Conservation (phyloP, 2,113 vertebrate genomes). For the Ctenodactylus gundi region DNA sequence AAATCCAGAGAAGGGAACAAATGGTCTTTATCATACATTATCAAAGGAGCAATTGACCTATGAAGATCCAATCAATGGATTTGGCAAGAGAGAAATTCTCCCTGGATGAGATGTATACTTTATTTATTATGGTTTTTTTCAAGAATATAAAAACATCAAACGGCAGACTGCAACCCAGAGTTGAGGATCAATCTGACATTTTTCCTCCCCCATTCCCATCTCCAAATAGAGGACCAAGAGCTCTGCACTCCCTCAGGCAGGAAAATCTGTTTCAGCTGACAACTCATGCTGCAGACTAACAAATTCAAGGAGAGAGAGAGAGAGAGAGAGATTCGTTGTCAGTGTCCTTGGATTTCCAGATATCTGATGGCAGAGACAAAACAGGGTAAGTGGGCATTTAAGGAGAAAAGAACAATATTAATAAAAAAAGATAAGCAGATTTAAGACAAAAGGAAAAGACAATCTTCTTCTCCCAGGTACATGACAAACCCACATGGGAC, state of each 20-base stretch:
- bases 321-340: not conserved
- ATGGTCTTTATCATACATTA: not conserved
- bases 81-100: not conserved
- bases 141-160: slow-evolving; percentile 54
- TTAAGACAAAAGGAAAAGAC: not conserved
- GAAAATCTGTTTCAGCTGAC: not conserved
- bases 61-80: not conserved
- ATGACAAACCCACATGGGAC: not conserved
- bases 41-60: not conserved
- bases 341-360: not conserved
- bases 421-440: not conserved
- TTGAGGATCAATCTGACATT: slow-evolving; percentile 46
- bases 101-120: not conserved
- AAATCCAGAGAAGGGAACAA: not conserved
- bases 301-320: not conserved
- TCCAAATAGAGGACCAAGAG: not conserved
- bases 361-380: not conserved
- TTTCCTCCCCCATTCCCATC: not conserved
- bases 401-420: not conserved
- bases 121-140: not conserved
- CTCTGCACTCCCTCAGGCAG: not conserved
- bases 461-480: not conserved
- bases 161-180: not conserved
- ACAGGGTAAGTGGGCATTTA: not conserved
- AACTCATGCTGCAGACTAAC: not conserved